Conservation (phyloP, 2,888 invertebrate genomes). For the Sminthurides aquaticus region DNA sequence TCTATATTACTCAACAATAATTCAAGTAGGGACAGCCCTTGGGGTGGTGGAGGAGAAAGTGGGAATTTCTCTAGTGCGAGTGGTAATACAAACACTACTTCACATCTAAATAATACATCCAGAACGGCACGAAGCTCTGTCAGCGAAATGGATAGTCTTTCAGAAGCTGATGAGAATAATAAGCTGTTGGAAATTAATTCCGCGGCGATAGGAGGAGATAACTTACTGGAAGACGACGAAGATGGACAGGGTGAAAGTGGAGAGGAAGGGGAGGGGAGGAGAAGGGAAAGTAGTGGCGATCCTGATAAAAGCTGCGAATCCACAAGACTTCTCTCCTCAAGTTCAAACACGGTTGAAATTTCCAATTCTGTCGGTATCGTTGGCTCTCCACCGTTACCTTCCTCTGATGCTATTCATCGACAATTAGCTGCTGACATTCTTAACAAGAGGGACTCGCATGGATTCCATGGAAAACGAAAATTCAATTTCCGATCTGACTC, state of each 20-base stretch:
- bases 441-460: constrained; percentile 26
- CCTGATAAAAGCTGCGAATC: constrained; percentile 10
- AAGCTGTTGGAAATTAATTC: constrained; percentile 11
- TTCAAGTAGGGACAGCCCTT: not conserved
- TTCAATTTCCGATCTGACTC: constrained; percentile 43
- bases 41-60: not conserved
- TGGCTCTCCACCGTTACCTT: constrained; percentile 4
- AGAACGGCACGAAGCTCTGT: constrained; percentile 21
- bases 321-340: constrained; percentile 11
- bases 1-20: not conserved
- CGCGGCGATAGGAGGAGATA: not conserved
- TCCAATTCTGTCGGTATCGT: not conserved
- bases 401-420: constrained; percentile 12
- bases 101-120: constrained; percentile 23
- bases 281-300: constrained; percentile 2
- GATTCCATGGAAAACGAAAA: constrained; percentile 42
- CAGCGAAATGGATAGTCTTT: constrained; percentile 24
- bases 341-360: too few relatives aligned
- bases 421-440: constrained; percentile 19
- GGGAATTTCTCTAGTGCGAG: not conserved
- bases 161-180: constrained; percentile 23
- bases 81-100: not conserved
- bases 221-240: constrained; percentile 11
- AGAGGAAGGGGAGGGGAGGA: constrained; percentile 17
- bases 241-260: not conserved